Conservation (phyloP, 2,797 vertebrate species). For the Sciurus carolinensis region DNA sequence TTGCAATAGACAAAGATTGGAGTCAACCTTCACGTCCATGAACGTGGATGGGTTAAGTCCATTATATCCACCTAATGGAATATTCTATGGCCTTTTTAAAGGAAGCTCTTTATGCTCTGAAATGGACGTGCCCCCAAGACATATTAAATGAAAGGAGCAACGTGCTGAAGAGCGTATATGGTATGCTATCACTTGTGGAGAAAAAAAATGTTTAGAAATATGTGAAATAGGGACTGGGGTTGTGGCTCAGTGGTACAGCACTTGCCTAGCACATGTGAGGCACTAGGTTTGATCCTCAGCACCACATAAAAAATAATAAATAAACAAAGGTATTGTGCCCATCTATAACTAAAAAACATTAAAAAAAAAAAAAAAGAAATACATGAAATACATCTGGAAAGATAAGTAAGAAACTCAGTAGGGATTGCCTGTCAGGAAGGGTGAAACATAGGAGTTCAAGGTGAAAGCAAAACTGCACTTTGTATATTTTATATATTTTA, state of each 20-base stretch:
- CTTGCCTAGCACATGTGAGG: no score
- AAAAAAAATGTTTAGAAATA: neutral
- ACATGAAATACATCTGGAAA: neutral
- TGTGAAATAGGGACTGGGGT: neutral
- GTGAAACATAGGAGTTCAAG: accelerated
- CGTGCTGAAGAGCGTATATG: neutral
- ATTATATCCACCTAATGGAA: neutral
- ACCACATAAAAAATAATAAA: no score
- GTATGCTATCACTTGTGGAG: neutral
- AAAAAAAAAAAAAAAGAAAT: neutral
- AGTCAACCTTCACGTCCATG: neutral
- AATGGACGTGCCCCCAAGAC: constrained; percentile 14
- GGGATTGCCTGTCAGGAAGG: neutral
- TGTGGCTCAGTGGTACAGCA: no score
- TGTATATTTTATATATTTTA: neutral
- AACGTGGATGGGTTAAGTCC: neutral
- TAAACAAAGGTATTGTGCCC: no score
- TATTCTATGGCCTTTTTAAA: constrained; percentile 8
- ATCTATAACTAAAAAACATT: no score
- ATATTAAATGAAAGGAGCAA: neutral
- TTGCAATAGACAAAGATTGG: neutral
- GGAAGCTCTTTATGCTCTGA: neutral
- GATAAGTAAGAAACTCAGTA: neutral
- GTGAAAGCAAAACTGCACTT: neutral
- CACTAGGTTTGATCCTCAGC: no score